Conservation (phyloP, 2,888 invertebrate genomes). For the Pristionchus fissidentatus region DNA sequence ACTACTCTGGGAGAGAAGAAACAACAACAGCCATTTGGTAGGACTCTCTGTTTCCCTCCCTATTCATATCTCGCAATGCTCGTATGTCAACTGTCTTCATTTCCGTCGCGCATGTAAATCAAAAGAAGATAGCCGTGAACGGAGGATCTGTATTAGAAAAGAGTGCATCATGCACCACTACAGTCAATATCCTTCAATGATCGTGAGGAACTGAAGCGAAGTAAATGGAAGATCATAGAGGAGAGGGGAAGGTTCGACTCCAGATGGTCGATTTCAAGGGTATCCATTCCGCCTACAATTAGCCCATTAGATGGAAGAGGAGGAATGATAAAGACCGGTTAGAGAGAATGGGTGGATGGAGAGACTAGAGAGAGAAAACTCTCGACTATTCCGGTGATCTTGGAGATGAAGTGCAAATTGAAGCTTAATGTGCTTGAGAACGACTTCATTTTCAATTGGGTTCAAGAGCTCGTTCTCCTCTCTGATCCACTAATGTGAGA, state of each 20-base stretch:
- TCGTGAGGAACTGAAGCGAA: no score
- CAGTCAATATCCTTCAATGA: no score
- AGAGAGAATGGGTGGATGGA: slow-evolving; percentile 14
- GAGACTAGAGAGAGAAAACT: slow-evolving; percentile 24
- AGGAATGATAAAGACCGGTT: slow-evolving; percentile 14
- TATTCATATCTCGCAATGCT: neutral
- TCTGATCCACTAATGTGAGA: neutral
- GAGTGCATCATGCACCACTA: no score
- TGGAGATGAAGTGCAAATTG: neutral
- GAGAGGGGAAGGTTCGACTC: neutral
- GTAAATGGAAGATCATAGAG: neutral
- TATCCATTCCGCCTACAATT: slow-evolving; percentile 34
- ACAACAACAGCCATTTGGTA: slow-evolving; percentile 26
- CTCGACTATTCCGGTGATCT: neutral
- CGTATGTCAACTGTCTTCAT: slow-evolving; percentile 30
- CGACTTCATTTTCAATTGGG: slow-evolving; percentile 11
- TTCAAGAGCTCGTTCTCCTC: neutral
- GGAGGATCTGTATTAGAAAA: neutral
- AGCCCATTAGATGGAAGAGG: slow-evolving; percentile 19
- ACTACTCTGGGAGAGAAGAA: slow-evolving; percentile 46
- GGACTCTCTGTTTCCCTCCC: neutral
- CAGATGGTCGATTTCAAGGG: slow-evolving; percentile 35
- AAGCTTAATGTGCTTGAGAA: slow-evolving; percentile 25
- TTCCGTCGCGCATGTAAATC: slow-evolving; percentile 28
- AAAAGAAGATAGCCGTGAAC: slow-evolving; percentile 45